A percentile compares a stretch with the other conserved stretches of the same genome.
phyloP scores from a whole-genome alignment of 2,888 invertebrate genomes.

The Flexamia atlantica region DNA sequence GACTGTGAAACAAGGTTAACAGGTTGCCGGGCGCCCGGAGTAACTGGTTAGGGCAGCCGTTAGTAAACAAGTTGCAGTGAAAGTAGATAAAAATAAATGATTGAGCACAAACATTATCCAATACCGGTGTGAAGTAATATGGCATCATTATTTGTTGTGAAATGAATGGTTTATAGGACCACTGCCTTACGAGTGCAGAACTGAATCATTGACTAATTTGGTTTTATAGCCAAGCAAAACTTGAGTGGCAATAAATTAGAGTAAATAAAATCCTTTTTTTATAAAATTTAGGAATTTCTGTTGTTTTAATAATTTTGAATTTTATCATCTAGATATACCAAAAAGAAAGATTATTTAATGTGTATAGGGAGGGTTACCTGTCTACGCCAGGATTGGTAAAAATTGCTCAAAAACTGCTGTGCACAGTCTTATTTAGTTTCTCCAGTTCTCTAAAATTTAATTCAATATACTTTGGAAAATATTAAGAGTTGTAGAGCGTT shows the following conservation, averaged over 20 bases:
- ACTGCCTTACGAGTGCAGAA: background rate
- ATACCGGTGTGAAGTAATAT: constrained; percentile 44
- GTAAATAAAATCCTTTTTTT: too few relatives aligned
- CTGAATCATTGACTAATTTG: background rate
- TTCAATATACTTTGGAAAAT: too few relatives aligned
- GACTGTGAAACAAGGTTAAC: constrained; percentile 45
- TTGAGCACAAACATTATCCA: constrained; percentile 45
- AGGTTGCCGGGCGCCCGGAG: constrained; percentile 2
- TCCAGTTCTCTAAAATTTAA: too few relatives aligned
- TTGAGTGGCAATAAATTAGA: background rate
- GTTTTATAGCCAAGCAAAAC: background rate
- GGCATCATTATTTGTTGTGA: constrained; percentile 20
- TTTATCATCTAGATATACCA: too few relatives aligned
- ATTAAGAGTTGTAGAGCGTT: too few relatives aligned
- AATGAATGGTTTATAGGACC: constrained; percentile 41
- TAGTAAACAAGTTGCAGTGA: constrained; percentile 40
- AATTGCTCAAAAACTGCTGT: too few relatives aligned
- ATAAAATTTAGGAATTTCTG: too few relatives aligned
- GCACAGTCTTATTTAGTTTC: too few relatives aligned
- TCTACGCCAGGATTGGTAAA: too few relatives aligned
- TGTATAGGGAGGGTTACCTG: too few relatives aligned
- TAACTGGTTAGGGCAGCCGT: constrained; percentile 25
- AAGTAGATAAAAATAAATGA: constrained; percentile 51
- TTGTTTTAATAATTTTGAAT: too few relatives aligned
- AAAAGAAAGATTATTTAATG: too few relatives aligned